Conservation (phyloP, 2,888 invertebrate genomes). For the Ceriagrion tenellum region DNA sequence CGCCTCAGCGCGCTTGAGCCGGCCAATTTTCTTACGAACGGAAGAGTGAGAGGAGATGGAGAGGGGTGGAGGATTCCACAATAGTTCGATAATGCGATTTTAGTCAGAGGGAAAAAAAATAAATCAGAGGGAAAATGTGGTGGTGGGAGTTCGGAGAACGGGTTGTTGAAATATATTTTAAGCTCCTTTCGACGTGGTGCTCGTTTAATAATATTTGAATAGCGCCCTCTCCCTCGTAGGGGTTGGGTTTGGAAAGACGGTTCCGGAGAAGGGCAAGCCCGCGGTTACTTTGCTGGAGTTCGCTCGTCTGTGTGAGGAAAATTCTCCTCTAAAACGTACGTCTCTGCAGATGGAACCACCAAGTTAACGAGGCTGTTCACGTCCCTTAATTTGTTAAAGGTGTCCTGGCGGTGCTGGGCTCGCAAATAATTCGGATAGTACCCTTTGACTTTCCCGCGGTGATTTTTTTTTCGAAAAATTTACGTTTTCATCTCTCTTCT, state of each 20-base stretch:
- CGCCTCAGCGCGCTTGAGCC: not conserved
- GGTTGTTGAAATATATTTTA: constrained; percentile 21
- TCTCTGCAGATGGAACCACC: not conserved
- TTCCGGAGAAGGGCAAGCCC: not conserved
- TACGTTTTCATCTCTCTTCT: too few relatives aligned
- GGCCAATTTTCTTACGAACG: not conserved
- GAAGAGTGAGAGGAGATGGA: not conserved
- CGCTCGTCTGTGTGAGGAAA: not conserved
- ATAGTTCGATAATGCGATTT: constrained; percentile 22
- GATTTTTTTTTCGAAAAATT: too few relatives aligned
- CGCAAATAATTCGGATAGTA: too few relatives aligned
- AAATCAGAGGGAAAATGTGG: not conserved
- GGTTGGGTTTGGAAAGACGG: not conserved
- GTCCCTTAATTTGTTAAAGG: not conserved
- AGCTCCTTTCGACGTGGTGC: constrained; percentile 1
- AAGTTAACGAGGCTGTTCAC: not conserved
- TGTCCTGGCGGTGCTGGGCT: not conserved
- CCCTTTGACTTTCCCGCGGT: too few relatives aligned
- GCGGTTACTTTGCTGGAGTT: constrained; percentile 14
- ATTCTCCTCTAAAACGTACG: not conserved
- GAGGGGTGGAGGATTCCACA: not conserved
- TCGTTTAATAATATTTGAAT: constrained; percentile 36
- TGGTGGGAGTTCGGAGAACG: not conserved
- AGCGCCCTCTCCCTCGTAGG: not conserved
- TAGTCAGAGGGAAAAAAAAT: not conserved